Evolutionary conservation across 2,113 vertebrate genomes (phyloP), one percentile per base, ranked within the genome.

Genomic region (Saguinus midas): DNA sequence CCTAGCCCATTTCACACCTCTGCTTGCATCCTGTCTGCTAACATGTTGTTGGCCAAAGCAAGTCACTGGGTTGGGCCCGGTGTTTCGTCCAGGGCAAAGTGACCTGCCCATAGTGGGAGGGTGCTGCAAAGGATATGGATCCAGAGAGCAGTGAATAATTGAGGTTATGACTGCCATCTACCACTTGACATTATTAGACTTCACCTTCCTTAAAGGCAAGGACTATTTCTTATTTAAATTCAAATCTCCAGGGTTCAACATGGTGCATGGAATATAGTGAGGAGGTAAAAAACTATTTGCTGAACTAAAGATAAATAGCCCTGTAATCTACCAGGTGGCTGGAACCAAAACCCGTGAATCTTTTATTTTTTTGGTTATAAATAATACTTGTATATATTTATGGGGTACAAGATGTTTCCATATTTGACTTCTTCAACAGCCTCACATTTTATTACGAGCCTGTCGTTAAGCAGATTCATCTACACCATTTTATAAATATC

Each of bases 401-500:
- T 48, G 43, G 14, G 27, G 75, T 48, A 78, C 43, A 78, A 48
- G 14, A 45, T 78, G 43, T 76, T 48, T 76, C 43, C 16, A 29
- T 29, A 32, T 78, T 78, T 78, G 75, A 57, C 78, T 70, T 95
- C 21, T 79, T 85, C 52, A 8, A 9, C 7, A 73, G 88, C 27
- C 32, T 84, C 86, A 27, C 3, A 21, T 90, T 76, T 76, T 3
- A 91, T 32, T 48, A 81, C 1, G 1, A 93, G 13, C 58, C 75
- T 14, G 20, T 95, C 83, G 43, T 64, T 93, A 86, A 93, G 80
- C 64, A 32, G 12, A 90, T 58, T 82, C 73, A 91, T 93, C 89
- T 86, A 70, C 75, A 90, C 8, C 3, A 4, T 70, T 96, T 96
- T 73, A 66, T 87, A 97, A 95, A 90, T 84, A 90, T 82, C 61